Evolutionary conservation across 1,140 invertebrate genomes (phyloP), one percentile per base, ranked within the genome.

Genomic region (Eubasilissa regina): DNA sequence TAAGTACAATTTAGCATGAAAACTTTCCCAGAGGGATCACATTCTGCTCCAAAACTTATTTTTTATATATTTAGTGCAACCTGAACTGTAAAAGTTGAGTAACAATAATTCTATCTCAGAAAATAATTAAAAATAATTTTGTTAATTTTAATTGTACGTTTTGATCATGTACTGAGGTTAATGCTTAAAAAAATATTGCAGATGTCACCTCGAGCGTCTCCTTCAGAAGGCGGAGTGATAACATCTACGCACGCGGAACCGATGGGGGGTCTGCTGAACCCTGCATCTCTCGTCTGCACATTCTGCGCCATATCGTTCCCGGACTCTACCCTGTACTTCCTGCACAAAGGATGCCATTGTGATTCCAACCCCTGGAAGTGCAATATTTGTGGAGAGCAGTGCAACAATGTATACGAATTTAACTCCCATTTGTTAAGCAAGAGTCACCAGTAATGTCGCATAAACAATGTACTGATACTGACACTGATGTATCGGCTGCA

Each of bases 281-380:
- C 87, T 0, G 83, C 88, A 11, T 87, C 90, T 21, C 90, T 95
- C 47, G 93, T 94, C 83, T 97, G 96, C 86, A 91, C 93, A 17
- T 97, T 96, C 86, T 99, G 98, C 88, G 94, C 95, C 80, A 98
- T 99, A 80, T 93, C 96, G 8, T 99, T 98, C 88, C 95, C 96
- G 1, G 97, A 99, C 89, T 95, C 96, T 85, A 98, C 97, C 0
- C 90, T 99, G 44, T 99, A 98, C 89, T 97, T 98, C 89, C 91
- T 99, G 64, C 98, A 99, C 90, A 98, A 98, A 90, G 97, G 97
- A 80, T 96, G 98, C 86, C 98, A 99, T 90, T 97, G 96, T 81
- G 96, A 98, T 84, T 95, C 96, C 80, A 97, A 98, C 90, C 97
- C 97, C 0, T 99, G 97, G 97, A 97, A 97, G 87, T 99, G 98